phyloP scores from a whole-genome alignment of 2,888 invertebrate genomes.

The Spilarctia lutea region DNA sequence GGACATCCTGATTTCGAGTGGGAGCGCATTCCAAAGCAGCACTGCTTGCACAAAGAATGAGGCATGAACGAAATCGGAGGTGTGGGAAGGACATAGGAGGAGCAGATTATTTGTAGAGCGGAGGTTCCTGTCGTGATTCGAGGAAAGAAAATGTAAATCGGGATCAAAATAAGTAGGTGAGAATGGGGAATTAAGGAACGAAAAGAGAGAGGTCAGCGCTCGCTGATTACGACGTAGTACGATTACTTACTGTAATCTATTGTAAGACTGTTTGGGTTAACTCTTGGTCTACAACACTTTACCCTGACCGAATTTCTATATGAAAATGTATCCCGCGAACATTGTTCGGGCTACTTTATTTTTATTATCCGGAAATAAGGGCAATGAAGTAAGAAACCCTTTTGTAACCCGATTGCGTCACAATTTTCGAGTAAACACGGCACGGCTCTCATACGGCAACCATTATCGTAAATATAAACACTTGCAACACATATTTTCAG shows the following conservation, averaged over 20 bases:
- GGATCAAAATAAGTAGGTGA: too few species aligned
- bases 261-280: constrained; percentile 1
- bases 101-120: too few species aligned
- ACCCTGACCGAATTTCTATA: constrained; percentile 45
- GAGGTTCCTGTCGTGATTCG: too few species aligned
- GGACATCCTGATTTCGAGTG: too few species aligned
- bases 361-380: constrained; percentile 38
- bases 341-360: constrained; percentile 40
- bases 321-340: constrained; percentile 38
- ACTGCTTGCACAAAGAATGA: too few species aligned
- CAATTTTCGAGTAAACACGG: background rate
- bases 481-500: background rate
- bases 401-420: constrained; percentile 26
- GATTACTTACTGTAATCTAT: constrained; percentile 6
- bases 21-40: too few species aligned
- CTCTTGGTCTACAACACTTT: constrained; percentile 21
- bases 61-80: too few species aligned
- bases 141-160: too few species aligned
- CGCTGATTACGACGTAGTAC: too few species aligned
- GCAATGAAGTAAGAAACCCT: constrained; percentile 38
- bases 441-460: background rate
- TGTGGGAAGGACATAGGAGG: too few species aligned
- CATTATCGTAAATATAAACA: background rate
- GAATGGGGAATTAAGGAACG: too few species aligned
- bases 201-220: too few species aligned